Conservation (phyloP, 2,113 vertebrate genomes). For the Larimichthys polyactis region DNA sequence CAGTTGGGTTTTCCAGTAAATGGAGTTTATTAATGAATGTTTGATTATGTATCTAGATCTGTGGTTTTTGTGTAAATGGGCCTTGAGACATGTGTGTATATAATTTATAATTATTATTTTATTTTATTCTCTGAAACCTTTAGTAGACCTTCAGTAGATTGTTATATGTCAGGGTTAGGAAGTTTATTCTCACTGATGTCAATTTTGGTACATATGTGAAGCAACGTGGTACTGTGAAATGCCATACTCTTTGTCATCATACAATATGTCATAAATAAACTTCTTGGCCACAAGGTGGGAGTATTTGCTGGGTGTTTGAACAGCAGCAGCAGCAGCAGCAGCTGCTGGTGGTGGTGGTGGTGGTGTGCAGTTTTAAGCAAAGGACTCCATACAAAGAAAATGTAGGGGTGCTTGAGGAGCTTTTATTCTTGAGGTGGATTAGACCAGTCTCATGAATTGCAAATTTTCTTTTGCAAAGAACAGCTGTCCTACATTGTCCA, state of each 20-base stretch:
- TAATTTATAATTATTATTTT: not conserved
- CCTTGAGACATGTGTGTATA: not conserved
- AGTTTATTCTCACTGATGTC: not conserved
- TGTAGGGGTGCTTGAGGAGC: slow-evolving; percentile 8
- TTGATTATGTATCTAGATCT: not conserved
- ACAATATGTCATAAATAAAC: slow-evolving; percentile 8
- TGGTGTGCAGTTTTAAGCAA: slow-evolving; percentile 10
- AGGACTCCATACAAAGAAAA: slow-evolving; percentile 33
- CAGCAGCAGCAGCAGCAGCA: slow-evolving; percentile 31
- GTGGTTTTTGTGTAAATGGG: not conserved
- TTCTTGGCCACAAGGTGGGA: slow-evolving; percentile 42
- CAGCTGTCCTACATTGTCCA: slow-evolving; percentile 49
- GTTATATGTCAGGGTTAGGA: not conserved
- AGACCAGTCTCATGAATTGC: slow-evolving; percentile 62
- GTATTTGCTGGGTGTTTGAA: slow-evolving; percentile 43
- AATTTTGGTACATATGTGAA: not conserved
- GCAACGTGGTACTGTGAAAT: not conserved
- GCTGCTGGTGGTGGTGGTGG: not conserved
- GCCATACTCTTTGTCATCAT: not conserved
- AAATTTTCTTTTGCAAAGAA: slow-evolving; percentile 50
- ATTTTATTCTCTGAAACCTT: not conserved
- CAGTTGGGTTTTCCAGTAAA: slow-evolving; percentile 32
- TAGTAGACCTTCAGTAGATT: not conserved
- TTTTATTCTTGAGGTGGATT: slow-evolving; percentile 56
- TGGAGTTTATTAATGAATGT: slow-evolving; percentile 7